A percentile compares a stretch with the other conserved stretches of the same genome.
These are phyloP conservation scores for Etheostoma spectabile DNA, from an alignment of 2,113 vertebrate genomes.

Conservation along the genomic window DNA sequence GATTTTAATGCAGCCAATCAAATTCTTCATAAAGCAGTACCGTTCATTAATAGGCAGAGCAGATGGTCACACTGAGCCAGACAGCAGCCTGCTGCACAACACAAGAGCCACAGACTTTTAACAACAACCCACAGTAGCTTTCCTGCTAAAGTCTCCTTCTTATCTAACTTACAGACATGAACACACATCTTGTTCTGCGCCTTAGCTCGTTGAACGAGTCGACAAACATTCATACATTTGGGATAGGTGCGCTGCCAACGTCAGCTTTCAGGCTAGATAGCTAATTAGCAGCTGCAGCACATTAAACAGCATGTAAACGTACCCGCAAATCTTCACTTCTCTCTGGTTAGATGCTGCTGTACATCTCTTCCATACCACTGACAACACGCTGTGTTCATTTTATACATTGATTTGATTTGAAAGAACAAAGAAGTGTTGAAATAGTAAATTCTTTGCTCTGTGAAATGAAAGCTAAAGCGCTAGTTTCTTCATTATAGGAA, in stretches of 20 bases:
- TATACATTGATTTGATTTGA: neutral
- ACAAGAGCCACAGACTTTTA: too few species aligned
- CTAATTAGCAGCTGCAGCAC: constrained; percentile 2
- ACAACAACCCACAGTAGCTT: too few species aligned
- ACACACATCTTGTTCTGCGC: neutral
- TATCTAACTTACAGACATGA: too few species aligned
- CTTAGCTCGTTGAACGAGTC: neutral
- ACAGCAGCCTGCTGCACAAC: neutral
- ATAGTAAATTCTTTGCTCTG: neutral
- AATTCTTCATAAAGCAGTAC: neutral
- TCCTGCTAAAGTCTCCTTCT: too few species aligned
- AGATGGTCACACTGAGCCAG: neutral
- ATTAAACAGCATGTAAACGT: neutral
- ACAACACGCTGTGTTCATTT: neutral
- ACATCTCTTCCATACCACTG: neutral
- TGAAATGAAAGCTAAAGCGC: too few species aligned
- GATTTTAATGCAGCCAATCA: neutral
- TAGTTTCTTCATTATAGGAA: neutral
- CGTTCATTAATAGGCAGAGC: neutral
- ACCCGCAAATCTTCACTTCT: neutral
- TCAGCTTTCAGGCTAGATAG: neutral
- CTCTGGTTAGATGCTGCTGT: neutral
- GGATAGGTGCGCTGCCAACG: neutral
- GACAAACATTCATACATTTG: neutral
- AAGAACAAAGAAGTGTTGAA: neutral